Evolutionary conservation across 2,113 vertebrate genomes (phyloP), one percentile per base, ranked within the genome.

Genomic region (Pterocles gutturalis): DNA sequence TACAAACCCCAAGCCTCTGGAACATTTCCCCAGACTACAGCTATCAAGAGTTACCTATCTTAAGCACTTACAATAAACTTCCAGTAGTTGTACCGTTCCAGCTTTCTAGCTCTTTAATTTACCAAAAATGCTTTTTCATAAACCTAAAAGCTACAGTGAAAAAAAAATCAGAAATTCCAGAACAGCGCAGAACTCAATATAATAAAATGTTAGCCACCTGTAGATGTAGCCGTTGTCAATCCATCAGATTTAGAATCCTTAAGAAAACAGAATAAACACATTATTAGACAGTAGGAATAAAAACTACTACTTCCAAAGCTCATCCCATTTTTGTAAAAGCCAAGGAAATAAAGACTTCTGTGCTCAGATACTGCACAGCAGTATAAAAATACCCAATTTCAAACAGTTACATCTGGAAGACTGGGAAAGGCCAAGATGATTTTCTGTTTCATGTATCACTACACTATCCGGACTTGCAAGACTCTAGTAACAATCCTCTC

Each of bases 221-320:
- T 94, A 93, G 99, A 98, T 21, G 98, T 98, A 61, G 98, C 62
- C 55, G 96, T 95, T 77, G 97, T 93, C 96, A 98, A 97, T 83
- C 99, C 99, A 96, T 99, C 99, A 79, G 98, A 97, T 97, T 99
- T 98, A 60, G 96, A 96, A 89, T 94, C 98, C 98, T 98, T 97
- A 93, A 96, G 83, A 90, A 96, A 95, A 95, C 64, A 86, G 54
- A 90, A 96, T 57, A 96, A 97, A 90, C 33, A 29, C 38, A 83
- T 38, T n/a, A 89, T 92, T 95, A 97, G 89, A 91, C 55, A 91
- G n/a, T 2, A 64, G 46, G 20, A 87, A 87, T 72, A 82, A 93
- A 77, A 87, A 61, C 14, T 45, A 71, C 19, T 79, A 51, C 41
- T 87, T 93, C 16, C 58, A 78, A 54, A 70, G 33, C 70, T 94